Conservation (phyloP, 2,797 vertebrate species). For the Hozukius guyotensis region DNA sequence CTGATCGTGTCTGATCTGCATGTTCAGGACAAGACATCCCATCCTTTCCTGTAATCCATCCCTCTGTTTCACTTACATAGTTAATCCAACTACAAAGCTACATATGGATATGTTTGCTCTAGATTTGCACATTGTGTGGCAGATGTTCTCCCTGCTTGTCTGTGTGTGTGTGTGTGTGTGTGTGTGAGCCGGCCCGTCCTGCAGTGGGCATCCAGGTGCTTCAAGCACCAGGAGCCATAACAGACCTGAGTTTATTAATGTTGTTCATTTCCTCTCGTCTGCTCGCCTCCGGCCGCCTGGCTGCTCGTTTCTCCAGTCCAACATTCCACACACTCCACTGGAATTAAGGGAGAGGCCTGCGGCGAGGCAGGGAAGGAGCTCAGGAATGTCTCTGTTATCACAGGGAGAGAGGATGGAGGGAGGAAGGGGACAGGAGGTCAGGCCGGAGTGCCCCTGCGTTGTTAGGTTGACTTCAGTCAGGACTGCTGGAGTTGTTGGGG, state of each 20-base stretch:
- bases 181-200: slow-evolving; percentile 6
- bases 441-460: slow-evolving; percentile 42
- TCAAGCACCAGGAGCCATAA: slow-evolving; percentile 58
- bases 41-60: slow-evolving; percentile 50
- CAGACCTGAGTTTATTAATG: slow-evolving; percentile 69
- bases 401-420: slow-evolving; percentile 70
- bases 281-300: slow-evolving; percentile 48
- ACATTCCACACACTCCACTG: slow-evolving; percentile 80
- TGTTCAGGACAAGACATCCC: slow-evolving; percentile 43
- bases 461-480: slow-evolving; percentile 53
- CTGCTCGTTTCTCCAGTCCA: slow-evolving; percentile 58
- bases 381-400: slow-evolving; percentile 85
- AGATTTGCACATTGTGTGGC: slow-evolving; percentile 55
- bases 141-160: slow-evolving; percentile 49
- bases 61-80: slow-evolving; percentile 47
- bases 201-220: slow-evolving; percentile 55
- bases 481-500: slow-evolving; percentile 41
- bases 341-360: slow-evolving; percentile 82
- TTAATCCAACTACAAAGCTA: slow-evolving; percentile 57
- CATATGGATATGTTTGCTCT: slow-evolving; percentile 49
- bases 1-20: slow-evolving; percentile 27
- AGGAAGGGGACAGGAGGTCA: slow-evolving; percentile 73
- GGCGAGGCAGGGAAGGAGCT: slow-evolving; percentile 74
- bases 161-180: background rate
- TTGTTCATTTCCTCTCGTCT: slow-evolving; percentile 81